Evolutionary conservation across 2,113 vertebrate species (phyloP).

Genomic region (Tychaedon coryphoeus): DNA sequence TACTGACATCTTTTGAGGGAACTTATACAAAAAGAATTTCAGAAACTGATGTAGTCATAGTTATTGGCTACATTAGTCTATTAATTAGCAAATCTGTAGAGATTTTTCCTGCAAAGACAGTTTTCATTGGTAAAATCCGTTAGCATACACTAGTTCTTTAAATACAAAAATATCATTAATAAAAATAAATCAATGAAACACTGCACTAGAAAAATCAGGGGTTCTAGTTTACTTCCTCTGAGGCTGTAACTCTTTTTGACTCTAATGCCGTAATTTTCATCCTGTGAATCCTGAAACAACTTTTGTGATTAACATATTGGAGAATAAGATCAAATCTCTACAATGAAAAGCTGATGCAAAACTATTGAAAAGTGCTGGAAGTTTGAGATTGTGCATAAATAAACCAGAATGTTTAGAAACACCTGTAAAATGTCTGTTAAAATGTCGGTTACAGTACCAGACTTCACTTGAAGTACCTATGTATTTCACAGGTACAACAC

Average conservation of each 20-base stretch:
- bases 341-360: neutral
- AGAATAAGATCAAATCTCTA: neutral
- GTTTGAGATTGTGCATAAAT: neutral
- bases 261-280: neutral
- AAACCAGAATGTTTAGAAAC: neutral
- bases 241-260: neutral
- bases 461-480: neutral
- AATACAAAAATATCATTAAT: neutral
- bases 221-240: neutral
- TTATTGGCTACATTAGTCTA: neutral
- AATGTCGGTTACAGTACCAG: neutral
- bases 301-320: neutral
- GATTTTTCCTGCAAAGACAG: neutral
- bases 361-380: neutral
- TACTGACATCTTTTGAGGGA: neutral
- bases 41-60: neutral
- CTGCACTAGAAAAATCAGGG: neutral
- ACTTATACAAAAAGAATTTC: neutral
- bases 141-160: neutral
- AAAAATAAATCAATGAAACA: neutral
- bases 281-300: neutral
- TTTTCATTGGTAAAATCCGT: neutral
- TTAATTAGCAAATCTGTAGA: neutral
- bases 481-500: no score
- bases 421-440: no score